Evolutionary conservation across 1,140 invertebrate genomes (phyloP), one percentile per base, ranked within the genome.

Genomic region (Manduca sexta): DNA sequence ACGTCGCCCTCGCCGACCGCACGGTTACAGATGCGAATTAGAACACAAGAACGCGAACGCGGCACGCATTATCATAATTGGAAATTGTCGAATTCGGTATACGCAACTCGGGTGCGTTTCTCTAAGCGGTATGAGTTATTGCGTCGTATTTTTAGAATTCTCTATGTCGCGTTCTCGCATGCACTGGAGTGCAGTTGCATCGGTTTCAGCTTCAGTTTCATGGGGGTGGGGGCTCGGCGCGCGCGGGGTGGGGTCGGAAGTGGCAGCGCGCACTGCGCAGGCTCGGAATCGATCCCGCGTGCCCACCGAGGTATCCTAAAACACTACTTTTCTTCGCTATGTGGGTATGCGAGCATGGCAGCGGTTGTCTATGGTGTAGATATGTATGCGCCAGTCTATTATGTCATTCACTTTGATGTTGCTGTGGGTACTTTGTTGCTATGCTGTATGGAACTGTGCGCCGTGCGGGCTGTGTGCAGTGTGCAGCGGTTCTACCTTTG

Each of bases 371-470:
- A 16, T 47, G 39, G n/a, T 5, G 41, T 69, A 64, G 35, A 37
- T 67, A 60, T 60, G 45, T 60, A 49, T 49, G 37, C 55, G 50
- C 49, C 55, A 50, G 52, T 52, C 66, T 82, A 74, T 84, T 84
- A 84, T 84, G 74, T 82, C 78, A 84, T 75, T 79, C 66, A 72
- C 78, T 82, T 84, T 82, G 81, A 84, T 76, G 70, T 51, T 67
- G 52, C 61, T 63, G 45, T 49, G 46, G 37, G 38, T 43, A 35
- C 34, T 35, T 35, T 35, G 45, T 48, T 50, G 40, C 37, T 46
- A 40, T 16, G 48, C 16, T 50, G 30, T 50, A 45, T 45, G 31
- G 13, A 40, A 48, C n/a, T n/a, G n/a, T n/a, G n/a, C n/a, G 30
- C 35, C 11, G 40, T 40, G 42, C 49, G 29, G 38, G 44, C 45